phyloP scores from a whole-genome alignment of 30 jellyfish, hydroid and myxozoan genomes.

The Phacellophora camtschatica region DNA sequence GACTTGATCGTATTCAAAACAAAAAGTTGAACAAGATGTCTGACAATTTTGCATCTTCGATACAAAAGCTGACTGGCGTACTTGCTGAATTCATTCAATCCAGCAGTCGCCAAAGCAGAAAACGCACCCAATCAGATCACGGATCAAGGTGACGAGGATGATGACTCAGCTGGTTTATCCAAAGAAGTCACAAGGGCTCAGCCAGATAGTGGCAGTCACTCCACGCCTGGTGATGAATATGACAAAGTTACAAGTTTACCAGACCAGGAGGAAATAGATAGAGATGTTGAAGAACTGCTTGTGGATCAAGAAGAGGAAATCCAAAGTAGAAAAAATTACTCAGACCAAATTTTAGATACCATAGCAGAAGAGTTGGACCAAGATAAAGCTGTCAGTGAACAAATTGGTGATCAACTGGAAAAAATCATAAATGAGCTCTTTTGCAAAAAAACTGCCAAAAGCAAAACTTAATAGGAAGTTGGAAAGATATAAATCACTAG shows the following conservation, averaged over 20 bases:
- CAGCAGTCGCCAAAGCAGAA: neutral
- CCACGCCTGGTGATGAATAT: neutral
- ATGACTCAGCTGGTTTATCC: neutral
- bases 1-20: conserved; percentile 6
- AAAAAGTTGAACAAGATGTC: neutral
- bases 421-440: neutral
- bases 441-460: neutral
- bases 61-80: conserved; percentile 13
- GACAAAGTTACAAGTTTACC: conserved; percentile 1
- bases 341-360: neutral
- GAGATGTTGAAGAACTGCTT: neutral
- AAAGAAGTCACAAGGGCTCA: conserved; percentile 3
- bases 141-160: neutral
- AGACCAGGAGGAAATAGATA: neutral
- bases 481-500: neutral
- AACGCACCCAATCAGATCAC: conserved; percentile 7
- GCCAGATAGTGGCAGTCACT: no score
- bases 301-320: neutral
- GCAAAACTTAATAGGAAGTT: conserved; percentile 2
- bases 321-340: neutral
- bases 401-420: neutral
- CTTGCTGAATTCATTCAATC: neutral
- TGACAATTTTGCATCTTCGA: neutral
- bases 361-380: neutral
- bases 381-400: neutral